Conservation (phyloP, 2,888 invertebrate genomes). For the Mylabris sibirica region DNA sequence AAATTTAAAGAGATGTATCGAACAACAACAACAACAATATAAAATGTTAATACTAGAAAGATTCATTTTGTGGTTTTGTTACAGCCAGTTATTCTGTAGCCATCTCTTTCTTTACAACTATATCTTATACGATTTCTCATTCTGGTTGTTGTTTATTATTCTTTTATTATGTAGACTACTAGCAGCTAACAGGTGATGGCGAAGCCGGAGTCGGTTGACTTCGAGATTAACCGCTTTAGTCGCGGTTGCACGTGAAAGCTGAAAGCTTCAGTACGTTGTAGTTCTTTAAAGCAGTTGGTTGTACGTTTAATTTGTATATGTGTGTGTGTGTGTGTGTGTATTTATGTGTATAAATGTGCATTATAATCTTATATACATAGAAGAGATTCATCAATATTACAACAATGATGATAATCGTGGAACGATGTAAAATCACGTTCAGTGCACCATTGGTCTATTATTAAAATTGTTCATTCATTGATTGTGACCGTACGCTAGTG, state of each 20-base stretch:
- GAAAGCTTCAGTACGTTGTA: slow-evolving; percentile 46
- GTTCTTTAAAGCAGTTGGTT: not conserved
- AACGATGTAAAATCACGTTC: not conserved
- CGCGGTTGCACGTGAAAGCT: slow-evolving; percentile 48
- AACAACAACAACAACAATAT: not conserved
- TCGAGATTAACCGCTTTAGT: slow-evolving; percentile 49
- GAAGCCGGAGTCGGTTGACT: slow-evolving; percentile 40
- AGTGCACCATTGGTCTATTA: not conserved
- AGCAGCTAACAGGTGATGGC: slow-evolving; percentile 50
- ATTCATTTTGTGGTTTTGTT: not conserved
- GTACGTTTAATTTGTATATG: slow-evolving; percentile 21
- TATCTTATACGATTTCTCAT: slow-evolving; percentile 25
- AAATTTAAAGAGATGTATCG: slow-evolving; percentile 1
- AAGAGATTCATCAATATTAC: not conserved
- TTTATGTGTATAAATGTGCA: not conserved
- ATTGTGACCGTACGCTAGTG: not conserved
- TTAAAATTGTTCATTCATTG: not conserved
- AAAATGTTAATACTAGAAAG: not conserved
- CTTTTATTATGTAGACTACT: slow-evolving; percentile 31
- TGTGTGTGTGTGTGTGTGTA: slow-evolving; percentile 13
- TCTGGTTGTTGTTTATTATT: slow-evolving; percentile 20
- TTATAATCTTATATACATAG: not conserved
- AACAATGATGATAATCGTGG: not conserved
- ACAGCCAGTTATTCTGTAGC: not conserved
- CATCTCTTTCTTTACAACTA: not conserved